Evolutionary conservation across 2,113 vertebrate species (phyloP), one percentile per base, ranked within the genome.

Genomic region (Sisor rabdophorus): DNA sequence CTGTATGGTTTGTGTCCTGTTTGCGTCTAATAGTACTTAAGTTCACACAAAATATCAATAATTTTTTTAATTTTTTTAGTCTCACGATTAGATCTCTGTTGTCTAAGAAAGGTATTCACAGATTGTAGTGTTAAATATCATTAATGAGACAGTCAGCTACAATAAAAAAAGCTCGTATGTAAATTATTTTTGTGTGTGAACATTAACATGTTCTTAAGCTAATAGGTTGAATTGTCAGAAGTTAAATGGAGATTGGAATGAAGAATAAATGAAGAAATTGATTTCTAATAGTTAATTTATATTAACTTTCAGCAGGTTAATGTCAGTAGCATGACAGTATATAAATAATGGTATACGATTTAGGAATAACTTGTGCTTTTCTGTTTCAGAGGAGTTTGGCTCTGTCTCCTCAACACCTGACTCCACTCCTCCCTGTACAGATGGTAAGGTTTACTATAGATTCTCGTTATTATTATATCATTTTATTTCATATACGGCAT

Each of bases 361-460:
- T 74, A 9, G n/a, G 20, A 28, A 63, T 26, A 1, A 22, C 3
- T 15, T 75, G 15, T 79, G 28, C 60, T 80, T 44, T 86, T 81
- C 81, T 82, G 44, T 88, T 91, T 22, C 86, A 93, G 91, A 92
- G 90, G 91, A 93, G 86, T 90, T 89, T 84, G 92, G 89, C 85
- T 91, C 91, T 56, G 90, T 92, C 80, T 90, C 87, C 17, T 92
- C 92, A 72, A 93, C 91, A 61, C 91, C 92, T 83, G 91, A 93
- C 85, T 93, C 92, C 16, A 91, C 91, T 2, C 92, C 92, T 81
- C 87, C 92, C 3, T 92, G 91, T 86, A 92, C 91, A 10, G 92
- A 93, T 77, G 92, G 92, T 93, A 89, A 47, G 75, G 69, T 73
- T 40, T 56, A 53, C 17, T 69, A 28, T 20, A 28, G 0, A 19